Percentiles rank a stretch among this genome's conserved stretches.
Conservation (phyloP, 2,888 invertebrate species). For the Deroplatys truncata region DNA sequence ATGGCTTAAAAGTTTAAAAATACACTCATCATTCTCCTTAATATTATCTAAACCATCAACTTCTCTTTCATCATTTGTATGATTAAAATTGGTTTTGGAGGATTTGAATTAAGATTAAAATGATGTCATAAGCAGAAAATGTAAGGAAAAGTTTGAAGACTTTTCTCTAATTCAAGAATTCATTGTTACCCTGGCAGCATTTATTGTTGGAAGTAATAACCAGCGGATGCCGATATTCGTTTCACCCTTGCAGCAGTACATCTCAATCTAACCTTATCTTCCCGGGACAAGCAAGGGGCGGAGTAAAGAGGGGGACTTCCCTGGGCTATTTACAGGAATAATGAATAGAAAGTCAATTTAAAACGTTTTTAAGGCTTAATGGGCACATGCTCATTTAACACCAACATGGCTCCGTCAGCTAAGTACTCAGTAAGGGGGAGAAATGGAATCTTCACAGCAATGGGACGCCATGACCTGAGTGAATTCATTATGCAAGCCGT, state of each 20-base stretch:
- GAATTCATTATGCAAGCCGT: neutral
- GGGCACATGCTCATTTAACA: neutral
- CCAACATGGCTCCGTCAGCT: neutral
- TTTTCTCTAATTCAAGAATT: neutral
- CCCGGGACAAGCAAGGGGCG: neutral
- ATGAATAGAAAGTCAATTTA: conserved; percentile 9
- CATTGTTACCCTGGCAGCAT: neutral
- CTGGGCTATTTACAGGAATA: conserved; percentile 1
- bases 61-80: neutral
- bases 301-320: neutral
- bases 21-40: too few relatives aligned
- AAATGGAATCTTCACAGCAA: neutral
- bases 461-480: neutral
- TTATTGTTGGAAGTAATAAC: neutral
- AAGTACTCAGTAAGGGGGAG: neutral
- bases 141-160: too few relatives aligned
- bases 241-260: neutral
- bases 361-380: conserved; percentile 1
- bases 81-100: neutral
- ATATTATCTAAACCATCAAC: too few relatives aligned
- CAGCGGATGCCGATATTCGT: neutral
- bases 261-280: conserved; percentile 1
- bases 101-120: neutral
- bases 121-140: neutral
- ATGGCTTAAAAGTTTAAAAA: too few relatives aligned